Conservation (phyloP, 2,113 vertebrate species). For the Neodontobutis hainanensis region DNA sequence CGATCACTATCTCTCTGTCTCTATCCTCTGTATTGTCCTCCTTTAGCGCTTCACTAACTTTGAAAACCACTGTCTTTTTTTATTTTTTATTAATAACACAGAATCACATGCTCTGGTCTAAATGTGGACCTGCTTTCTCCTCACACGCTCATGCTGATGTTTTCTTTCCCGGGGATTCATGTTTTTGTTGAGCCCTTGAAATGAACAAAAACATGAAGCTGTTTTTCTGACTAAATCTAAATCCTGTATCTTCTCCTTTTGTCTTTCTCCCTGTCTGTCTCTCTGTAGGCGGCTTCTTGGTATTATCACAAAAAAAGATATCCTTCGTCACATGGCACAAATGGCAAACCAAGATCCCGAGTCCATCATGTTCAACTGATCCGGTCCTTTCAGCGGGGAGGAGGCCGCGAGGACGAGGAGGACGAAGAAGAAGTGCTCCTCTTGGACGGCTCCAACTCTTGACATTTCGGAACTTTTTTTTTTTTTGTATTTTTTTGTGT, state of each 20-base stretch:
- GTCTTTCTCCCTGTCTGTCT: constrained; percentile 21
- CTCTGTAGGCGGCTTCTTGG: constrained; percentile 95
- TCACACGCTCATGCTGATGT: constrained; percentile 26
- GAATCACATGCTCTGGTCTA: constrained; percentile 6
- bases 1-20: too few relatives aligned
- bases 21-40: too few relatives aligned
- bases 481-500: neutral
- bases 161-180: constrained; percentile 42
- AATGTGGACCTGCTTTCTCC: constrained; percentile 32
- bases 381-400: constrained; percentile 78
- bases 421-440: constrained; percentile 92
- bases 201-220: constrained; percentile 49
- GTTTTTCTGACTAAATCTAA: neutral
- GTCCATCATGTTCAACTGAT: constrained; percentile 99
- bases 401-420: constrained; percentile 82
- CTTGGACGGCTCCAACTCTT: constrained; percentile 89
- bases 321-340: constrained; percentile 99
- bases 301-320: constrained; percentile 99
- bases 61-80: too few relatives aligned
- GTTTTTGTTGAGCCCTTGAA: constrained; percentile 61
- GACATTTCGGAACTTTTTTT: constrained; percentile 64
- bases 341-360: constrained; percentile 98
- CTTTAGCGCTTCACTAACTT: too few relatives aligned
- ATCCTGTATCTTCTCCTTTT: neutral
- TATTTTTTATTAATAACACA: neutral